Evolutionary conservation across 1,140 invertebrate species (phyloP), one percentile per base, ranked within the genome.

Genomic region (Drosophila orena): DNA sequence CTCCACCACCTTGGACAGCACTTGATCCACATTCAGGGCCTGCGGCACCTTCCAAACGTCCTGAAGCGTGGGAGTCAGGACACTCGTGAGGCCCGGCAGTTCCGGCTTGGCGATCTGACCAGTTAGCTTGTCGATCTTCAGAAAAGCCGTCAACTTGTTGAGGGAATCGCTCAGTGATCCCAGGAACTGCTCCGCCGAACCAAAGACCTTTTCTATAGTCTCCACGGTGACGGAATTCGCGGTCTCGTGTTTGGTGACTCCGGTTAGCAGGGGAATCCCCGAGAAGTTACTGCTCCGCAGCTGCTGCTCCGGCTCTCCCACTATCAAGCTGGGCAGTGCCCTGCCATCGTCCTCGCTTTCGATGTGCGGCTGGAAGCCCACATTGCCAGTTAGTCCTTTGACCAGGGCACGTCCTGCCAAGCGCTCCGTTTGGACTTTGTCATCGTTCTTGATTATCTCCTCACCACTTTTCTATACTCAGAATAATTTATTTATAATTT

Each of bases 201-300:
- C 84, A 34, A 73, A 92, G 1, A 91, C 78, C 2, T 79, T 75
- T 5, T 90, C 77, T 3, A 92, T 53, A 0, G 64, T 77, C 11
- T 91, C 77, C 27, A 91, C 66, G 0, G 72, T 61, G 40, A 92
- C 74, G 0, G 84, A 75, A 47, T 92, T 92, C 17, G 94, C 94
- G 0, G 95, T 96, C 92, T 96, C 96, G 42, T 96, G 94, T 27
- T 94, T 95, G 2, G 94, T 94, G 3, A 96, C 95, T 3, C 96
- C 96, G 0, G 94, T 96, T 0, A 97, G 92, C 56, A 97, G 78
- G 0, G 96, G 96, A 20, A 95, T 93, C 0, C 93, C 92, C 12
- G 94, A 94, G 64, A 94, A 93, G 14, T 93, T 86, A 14, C 92
- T 92, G 6, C 92, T 90, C 35, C 93, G 93, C n/a, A 96, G 75